Conservation (phyloP, 2,888 invertebrate species). For the Eilema depressum region DNA sequence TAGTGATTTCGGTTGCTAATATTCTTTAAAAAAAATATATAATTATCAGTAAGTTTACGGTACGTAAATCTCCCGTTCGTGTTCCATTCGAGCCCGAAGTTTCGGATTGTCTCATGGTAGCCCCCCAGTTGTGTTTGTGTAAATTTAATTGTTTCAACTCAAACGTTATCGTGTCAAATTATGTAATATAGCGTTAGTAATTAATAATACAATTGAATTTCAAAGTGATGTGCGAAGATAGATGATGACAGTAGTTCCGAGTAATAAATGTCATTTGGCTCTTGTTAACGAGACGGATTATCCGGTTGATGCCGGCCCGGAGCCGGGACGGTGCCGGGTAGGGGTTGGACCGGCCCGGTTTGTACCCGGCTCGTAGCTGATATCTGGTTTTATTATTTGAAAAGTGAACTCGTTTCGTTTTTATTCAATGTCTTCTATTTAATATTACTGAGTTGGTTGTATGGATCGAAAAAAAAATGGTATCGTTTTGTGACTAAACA, state of each 20-base stretch:
- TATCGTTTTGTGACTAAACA: too few relatives aligned
- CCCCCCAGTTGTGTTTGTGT: neutral
- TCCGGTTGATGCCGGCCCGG: too few relatives aligned
- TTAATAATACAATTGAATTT: conserved; percentile 4
- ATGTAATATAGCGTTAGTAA: neutral
- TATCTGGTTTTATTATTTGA: neutral
- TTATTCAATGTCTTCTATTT: too few relatives aligned
- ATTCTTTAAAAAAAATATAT: too few relatives aligned
- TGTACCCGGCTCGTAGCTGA: neutral
- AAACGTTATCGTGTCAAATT: neutral
- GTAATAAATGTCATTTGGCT: neutral
- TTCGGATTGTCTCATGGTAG: neutral
- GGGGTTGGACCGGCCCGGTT: neutral
- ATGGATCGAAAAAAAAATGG: too few relatives aligned
- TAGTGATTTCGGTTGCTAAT: too few relatives aligned
- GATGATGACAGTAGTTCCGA: conserved; percentile 4
- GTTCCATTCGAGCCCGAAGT: neutral
- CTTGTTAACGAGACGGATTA: neutral
- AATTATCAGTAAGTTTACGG: too few relatives aligned
- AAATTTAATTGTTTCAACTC: neutral
- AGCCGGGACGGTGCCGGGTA: neutral
- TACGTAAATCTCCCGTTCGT: too few relatives aligned
- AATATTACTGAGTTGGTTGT: too few relatives aligned
- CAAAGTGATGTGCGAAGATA: neutral
- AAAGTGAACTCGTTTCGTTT: too few relatives aligned